phyloP scores from a whole-genome alignment of 2,797 vertebrate genomes.

The Anas bernieri region DNA sequence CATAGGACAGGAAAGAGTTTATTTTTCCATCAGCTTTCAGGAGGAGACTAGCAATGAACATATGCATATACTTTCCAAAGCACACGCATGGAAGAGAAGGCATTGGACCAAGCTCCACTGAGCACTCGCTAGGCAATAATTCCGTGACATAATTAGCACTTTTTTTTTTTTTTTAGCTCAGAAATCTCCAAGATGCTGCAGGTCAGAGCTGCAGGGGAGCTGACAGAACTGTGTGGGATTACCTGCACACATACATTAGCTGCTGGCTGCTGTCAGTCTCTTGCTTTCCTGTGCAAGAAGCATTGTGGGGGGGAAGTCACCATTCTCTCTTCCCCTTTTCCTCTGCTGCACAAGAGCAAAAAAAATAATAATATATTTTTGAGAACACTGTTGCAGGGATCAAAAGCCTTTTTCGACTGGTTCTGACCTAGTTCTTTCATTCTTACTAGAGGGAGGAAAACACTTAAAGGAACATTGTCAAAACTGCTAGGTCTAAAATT shows the following conservation, averaged over 20 bases:
- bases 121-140: not conserved
- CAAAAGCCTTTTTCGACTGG: slow-evolving; percentile 63
- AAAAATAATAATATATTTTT: not conserved
- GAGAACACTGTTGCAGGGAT: slow-evolving; percentile 57
- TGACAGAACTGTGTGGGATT: not conserved
- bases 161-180: not conserved
- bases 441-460: slow-evolving; percentile 59
- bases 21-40: not conserved
- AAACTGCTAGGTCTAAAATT: slow-evolving; percentile 69
- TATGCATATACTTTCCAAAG: not conserved
- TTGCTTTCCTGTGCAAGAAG: not conserved
- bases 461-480: slow-evolving; percentile 69
- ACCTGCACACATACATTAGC: not conserved
- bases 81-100: not conserved
- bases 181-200: not conserved
- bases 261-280: not conserved
- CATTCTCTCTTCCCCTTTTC: not conserved
- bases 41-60: not conserved
- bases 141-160: not conserved
- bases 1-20: not conserved
- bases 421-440: slow-evolving; percentile 77
- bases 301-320: not conserved
- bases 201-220: not conserved
- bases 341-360: slow-evolving; percentile 28
- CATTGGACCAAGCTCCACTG: not conserved